Evolutionary conservation across 2,113 vertebrate genomes (phyloP).

Genomic region (rabbit (Oryctolagus cuniculus)): DNA sequence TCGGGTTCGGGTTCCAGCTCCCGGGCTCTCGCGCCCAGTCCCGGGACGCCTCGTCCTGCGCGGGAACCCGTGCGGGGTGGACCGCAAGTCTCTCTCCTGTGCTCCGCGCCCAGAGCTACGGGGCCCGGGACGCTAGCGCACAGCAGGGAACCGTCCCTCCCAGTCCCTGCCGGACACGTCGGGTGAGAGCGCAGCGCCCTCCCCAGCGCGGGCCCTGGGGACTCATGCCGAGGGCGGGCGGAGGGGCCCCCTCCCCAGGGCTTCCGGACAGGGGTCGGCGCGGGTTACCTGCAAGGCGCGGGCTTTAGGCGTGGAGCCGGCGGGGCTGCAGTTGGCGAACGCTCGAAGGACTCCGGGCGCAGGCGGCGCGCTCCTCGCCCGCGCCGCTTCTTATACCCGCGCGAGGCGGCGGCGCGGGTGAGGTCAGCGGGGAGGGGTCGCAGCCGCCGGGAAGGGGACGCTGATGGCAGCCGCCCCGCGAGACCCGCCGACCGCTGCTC

Average conservation of each 20-base stretch:
- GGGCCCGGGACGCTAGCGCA: too few relatives aligned
- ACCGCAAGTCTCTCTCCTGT: too few relatives aligned
- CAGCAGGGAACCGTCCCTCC: too few relatives aligned
- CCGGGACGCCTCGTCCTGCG: rapidly evolving
- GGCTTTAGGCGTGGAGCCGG: neutral
- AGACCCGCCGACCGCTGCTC: constrained; percentile 21
- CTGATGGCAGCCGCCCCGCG: constrained; percentile 68
- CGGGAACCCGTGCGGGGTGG: too few relatives aligned
- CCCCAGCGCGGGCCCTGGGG: rapidly evolving
- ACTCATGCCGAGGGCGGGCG: neutral
- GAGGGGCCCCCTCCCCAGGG: neutral
- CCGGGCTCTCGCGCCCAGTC: neutral
- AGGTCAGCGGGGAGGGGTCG: constrained; percentile 75
- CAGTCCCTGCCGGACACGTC: too few relatives aligned
- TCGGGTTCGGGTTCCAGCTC: neutral
- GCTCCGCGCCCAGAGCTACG: neutral
- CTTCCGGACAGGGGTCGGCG: neutral
- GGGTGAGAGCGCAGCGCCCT: too few relatives aligned
- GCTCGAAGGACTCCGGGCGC: neutral
- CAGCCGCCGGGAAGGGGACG: neutral
- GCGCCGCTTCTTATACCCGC: constrained; percentile 56
- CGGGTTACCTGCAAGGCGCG: constrained; percentile 45
- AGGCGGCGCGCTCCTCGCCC: neutral
- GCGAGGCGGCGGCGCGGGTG: neutral
- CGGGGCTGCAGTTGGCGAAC: neutral